These are phyloP conservation scores for Bombus soroeensis DNA, from an alignment of 1,140 invertebrate genomes.

Conservation along the genomic window DNA sequence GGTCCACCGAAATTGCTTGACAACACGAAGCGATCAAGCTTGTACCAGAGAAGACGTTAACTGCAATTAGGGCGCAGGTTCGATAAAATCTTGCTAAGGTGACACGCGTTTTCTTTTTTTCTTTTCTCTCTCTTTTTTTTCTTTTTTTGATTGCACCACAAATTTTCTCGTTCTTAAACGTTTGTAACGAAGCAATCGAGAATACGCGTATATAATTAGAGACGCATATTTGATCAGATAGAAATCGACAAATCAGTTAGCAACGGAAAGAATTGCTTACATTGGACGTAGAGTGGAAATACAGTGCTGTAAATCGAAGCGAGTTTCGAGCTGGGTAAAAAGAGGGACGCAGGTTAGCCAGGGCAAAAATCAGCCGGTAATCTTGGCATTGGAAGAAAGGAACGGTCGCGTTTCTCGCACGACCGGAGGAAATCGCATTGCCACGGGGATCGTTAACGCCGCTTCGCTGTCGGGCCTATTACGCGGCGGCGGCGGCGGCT, in stretches of 20 bases:
- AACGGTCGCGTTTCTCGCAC: constrained; percentile 15
- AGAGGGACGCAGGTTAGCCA: not conserved
- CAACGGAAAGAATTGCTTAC: no score
- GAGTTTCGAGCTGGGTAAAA: not conserved
- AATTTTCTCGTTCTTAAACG: not conserved
- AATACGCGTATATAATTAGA: not conserved
- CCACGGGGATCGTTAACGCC: constrained; percentile 37
- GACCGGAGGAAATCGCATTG: constrained; percentile 31
- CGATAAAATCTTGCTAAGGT: not conserved
- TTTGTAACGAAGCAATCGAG: not conserved
- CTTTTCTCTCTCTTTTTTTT: no score
- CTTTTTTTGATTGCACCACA: not conserved
- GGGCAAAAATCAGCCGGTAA: no score
- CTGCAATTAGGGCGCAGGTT: not conserved
- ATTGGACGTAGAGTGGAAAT: no score
- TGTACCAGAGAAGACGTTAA: not conserved
- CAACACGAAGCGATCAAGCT: not conserved
- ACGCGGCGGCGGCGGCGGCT: not conserved
- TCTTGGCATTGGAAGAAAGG: constrained; percentile 2
- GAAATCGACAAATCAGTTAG: not conserved
- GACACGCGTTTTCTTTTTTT: not conserved
- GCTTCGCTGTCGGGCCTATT: constrained; percentile 38
- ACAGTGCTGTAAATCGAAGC: not conserved
- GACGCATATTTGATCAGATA: not conserved
- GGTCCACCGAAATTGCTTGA: not conserved